Evolutionary conservation across 2,888 invertebrate species (phyloP).

Genomic region (Hofmannophila pseudospretella): DNA sequence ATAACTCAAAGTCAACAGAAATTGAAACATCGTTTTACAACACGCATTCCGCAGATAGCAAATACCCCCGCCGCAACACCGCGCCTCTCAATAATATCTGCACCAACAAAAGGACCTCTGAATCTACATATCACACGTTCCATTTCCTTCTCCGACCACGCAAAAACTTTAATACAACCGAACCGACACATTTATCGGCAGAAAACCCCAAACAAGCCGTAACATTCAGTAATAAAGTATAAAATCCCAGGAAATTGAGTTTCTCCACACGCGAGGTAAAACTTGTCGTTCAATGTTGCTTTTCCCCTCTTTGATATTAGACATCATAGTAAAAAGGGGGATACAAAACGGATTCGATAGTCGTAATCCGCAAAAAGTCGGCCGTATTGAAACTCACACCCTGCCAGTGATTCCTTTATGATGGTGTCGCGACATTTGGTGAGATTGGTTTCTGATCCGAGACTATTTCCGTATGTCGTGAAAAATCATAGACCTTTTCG

Average conservation of each 20-base stretch:
- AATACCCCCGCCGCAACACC: conserved; percentile 1
- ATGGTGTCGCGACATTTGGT: conserved; percentile 8
- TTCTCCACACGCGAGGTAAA: conserved; percentile 1
- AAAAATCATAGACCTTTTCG: too few relatives aligned
- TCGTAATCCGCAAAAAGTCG: conserved; percentile 24
- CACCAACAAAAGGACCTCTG: conserved; percentile 11
- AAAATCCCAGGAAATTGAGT: conserved; percentile 10
- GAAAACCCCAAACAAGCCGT: conserved; percentile 3
- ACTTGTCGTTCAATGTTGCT: conserved; percentile 4
- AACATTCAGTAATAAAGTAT: conserved; percentile 12
- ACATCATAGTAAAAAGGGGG: conserved; percentile 23
- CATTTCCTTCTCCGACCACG: conserved; percentile 43
- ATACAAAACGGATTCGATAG: conserved; percentile 24
- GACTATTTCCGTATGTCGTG: too few relatives aligned
- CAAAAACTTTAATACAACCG: conserved; percentile 26
- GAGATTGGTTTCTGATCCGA: neutral
- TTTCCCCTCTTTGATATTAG: conserved; percentile 24
- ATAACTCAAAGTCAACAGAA: neutral
- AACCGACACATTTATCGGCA: conserved; percentile 6
- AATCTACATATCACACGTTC: conserved; percentile 61
- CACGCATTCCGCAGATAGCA: conserved; percentile 1
- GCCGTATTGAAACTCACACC: conserved; percentile 25
- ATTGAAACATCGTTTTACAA: neutral
- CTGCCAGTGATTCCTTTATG: conserved; percentile 14
- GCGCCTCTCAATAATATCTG: conserved; percentile 5